Base-by-base conservation (phyloP, 1,140 invertebrate species). In the Mamestra configurata region DNA sequence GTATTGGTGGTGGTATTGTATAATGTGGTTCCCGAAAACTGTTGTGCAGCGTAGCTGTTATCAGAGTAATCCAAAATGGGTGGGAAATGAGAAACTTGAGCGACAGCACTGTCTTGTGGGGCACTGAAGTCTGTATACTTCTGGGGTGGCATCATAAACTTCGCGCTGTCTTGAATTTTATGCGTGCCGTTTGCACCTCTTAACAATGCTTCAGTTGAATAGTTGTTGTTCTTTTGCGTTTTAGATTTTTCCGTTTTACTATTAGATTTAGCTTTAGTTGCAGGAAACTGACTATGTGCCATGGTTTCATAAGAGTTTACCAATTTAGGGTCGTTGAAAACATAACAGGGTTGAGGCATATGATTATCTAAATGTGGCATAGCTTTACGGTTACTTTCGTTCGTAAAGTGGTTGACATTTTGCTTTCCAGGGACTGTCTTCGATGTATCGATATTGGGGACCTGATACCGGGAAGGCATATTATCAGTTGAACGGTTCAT, bases 41-140 rank as follows among this genome's bases (percentile, higher is more conserved):
- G 92, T 70, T 95, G 93, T 1, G 88, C 87, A 27, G 88, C 80
- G 31, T 93, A 95, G 78, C 80, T 88, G 68, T 93, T 95, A 35
- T 95, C 93, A 1, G 90, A 83, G 81, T 95, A 95, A 86, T 95
- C 93, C n/a, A 93, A 64, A 27, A 95, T 90, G 51, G 92, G 87
- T 18, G 93, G 92, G 61, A 93, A 95, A 84, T 95, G 93, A 4
- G 93, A 95, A 1, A 95, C 91, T 86, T 95, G 93, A 35, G 93
- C 93, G 6, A 95, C 89, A 27, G 88, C 87, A 77, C 79, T 89
- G 10, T 95, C 93, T 84, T 92, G 92, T 3, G 86, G 22, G 40
- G 87, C 61, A 76, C 89, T 91, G 79, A 90, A 94, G 51, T 94
- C 90, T 59, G 86, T 89, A 82, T 91, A 92, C 86, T 94, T 94